These are phyloP conservation scores for Amphipoea oculea DNA, from an alignment of 2,888 invertebrate genomes.

Conservation along the genomic window DNA sequence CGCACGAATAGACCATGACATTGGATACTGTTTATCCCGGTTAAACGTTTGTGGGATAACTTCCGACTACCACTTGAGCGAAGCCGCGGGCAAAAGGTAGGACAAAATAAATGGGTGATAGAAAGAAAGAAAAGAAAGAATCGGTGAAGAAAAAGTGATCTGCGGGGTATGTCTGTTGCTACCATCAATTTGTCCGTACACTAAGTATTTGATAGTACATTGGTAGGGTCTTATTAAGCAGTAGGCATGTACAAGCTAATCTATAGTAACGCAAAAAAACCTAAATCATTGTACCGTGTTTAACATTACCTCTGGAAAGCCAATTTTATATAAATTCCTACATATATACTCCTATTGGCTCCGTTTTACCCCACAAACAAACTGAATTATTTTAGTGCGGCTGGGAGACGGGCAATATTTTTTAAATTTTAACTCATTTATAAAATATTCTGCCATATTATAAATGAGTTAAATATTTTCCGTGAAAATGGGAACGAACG, in stretches of 20 bases:
- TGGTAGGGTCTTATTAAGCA: neutral
- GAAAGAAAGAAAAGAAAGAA: no score
- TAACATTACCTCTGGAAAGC: neutral
- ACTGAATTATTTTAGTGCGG: neutral
- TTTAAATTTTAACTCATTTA: neutral
- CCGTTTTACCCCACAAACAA: neutral
- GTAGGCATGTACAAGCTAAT: neutral
- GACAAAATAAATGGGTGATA: no score
- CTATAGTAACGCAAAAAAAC: neutral
- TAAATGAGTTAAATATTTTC: neutral
- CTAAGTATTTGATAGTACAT: neutral
- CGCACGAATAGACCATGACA: neutral
- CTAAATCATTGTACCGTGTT: neutral
- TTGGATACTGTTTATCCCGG: neutral
- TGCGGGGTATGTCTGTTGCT: neutral
- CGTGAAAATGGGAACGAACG: neutral
- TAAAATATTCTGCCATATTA: neutral
- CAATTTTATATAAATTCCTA: slow-evolving; percentile 1
- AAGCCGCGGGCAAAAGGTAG: neutral
- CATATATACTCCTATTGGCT: no score
- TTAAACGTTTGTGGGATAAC: neutral
- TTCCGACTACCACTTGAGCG: neutral
- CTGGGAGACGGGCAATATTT: neutral
- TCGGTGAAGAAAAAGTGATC: neutral
- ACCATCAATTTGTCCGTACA: neutral